phyloP scores from a whole-genome alignment of 2,797 vertebrate genomes.

The Pachyuromys duprasi region DNA sequence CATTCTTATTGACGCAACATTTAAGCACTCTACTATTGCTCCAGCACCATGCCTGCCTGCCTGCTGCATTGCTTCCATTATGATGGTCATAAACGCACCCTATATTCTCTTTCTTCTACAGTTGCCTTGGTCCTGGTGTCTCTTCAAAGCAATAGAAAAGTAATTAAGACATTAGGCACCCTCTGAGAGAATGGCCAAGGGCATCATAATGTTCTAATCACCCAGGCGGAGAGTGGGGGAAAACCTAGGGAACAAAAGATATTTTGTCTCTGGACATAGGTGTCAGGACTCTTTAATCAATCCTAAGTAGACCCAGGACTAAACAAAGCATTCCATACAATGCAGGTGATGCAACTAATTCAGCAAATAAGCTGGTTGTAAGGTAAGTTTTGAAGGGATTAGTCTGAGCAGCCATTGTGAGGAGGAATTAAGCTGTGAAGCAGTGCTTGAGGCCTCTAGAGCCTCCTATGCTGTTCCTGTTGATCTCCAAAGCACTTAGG shows the following conservation, averaged over 20 bases:
- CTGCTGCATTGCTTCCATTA: neutral
- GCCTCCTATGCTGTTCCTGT: conserved; percentile 47
- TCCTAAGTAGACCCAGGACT: neutral
- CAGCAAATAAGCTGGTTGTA: neutral
- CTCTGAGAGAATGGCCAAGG: neutral
- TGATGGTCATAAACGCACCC: neutral
- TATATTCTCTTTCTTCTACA: neutral
- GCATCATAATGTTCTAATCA: neutral
- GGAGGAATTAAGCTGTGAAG: conserved; percentile 38
- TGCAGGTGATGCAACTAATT: neutral
- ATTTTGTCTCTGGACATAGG: neutral
- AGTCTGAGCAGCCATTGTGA: conserved; percentile 49
- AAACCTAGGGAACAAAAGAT: neutral
- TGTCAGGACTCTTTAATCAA: neutral
- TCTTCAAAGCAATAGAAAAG: neutral
- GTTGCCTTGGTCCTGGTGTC: neutral
- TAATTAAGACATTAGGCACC: neutral
- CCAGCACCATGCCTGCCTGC: too few relatives aligned
- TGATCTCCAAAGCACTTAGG: conserved; percentile 54
- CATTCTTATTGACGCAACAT: neutral
- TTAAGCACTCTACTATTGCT: neutral
- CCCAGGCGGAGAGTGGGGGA: neutral
- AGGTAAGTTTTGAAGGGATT: conserved; percentile 53
- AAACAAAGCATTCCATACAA: neutral
- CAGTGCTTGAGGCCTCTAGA: conserved; percentile 23